Base-by-base conservation (phyloP, 2,797 vertebrate species). In the Tachyglossus aculeatus region DNA sequence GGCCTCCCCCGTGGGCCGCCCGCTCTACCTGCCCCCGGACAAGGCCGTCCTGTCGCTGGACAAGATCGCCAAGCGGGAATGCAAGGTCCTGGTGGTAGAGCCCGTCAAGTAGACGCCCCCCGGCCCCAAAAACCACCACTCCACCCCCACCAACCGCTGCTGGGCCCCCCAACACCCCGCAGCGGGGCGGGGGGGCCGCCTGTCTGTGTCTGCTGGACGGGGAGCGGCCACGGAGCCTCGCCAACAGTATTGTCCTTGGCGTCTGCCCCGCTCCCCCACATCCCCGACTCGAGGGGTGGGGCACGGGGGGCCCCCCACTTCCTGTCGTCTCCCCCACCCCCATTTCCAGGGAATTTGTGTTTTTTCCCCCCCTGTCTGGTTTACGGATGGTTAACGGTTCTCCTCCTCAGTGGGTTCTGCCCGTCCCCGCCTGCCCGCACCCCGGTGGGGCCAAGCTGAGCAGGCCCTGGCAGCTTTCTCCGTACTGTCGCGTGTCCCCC, bases 21-120 rank as follows among this genome's bases (percentile, higher is more conserved):
- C 96, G 1, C 95, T 97, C 36, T 95, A 96, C 87, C 87, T 96
- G 60, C 95, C 96, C 2, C 94, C 95, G 0, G 96, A 97, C 77
- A 95, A 96, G 82, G 93, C 94, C 1, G 90, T 95, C 63, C 93
- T 98, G 32, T 95, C 96, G 1, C 88, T 98, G 60, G 96, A 98
- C 91, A 98, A 98, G 91, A 98, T 98, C 25, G 96, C 96, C 84
- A 98, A 98, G 88, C 94, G 96, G 9, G 96, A 98, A 78, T 98
- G 96, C 81, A 98, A 97, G 71, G 96, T 98, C 54, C 91, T 98
- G 86, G 96, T 96, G 54, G 90, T 98, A 59, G 95, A 96, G 13
- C 93, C 89, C 0, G 80, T 92, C 52, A 91, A 90, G 44, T 93
- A 89, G 86, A 16, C 3, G 39, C 9, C 0, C 5, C 34, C 16